Base-by-base conservation (phyloP, 1,140 invertebrate species). In the Atta colombica region DNA sequence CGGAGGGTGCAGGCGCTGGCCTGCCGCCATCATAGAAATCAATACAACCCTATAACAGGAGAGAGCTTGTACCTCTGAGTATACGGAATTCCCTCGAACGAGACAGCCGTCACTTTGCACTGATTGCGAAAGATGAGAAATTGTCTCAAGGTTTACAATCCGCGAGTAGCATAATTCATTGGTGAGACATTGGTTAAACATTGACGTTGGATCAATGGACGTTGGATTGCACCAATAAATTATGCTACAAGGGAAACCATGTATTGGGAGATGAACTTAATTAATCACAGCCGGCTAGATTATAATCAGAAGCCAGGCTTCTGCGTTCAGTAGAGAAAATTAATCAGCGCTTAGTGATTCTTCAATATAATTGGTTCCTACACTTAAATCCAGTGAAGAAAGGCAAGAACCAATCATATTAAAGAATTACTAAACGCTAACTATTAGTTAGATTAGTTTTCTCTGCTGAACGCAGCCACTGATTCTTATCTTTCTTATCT, bases 11-110 rank as follows among this genome's bases (percentile, higher is more conserved):
- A 86, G 86, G 90, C 88, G 90, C 92, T 92, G 90, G 89, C 87
- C 84, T 84, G 88, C 91, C 88, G 92, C 93, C 93, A 93, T 93
- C 81, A 92, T 89, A 91, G 90, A 93, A 92, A 93, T 94, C 93
- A 93, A 94, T 94, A 94, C 86, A 49, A 89, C 93, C 63, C 77
- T 90, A 51, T 86, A 87, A 91, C 39, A 18, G 90, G 86, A 88
- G 86, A 88, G 89, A 87, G 86, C 90, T 88, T 86, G 77, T 72
- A 85, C 63, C 28, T 35, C 49, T 14, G 77, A 45, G 8, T 16
- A 51, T 21, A 66, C 6, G 25, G 28, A 16, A 74, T 87, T 90
- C 61, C 53, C 21, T 66, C 61, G 25, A 68, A 66, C 21, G 28
- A 66, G 31, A 88, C 63, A 28, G 10, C 28, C 31, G 28, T 45